Evolutionary conservation across 2,113 vertebrate species (phyloP), one percentile per base, ranked within the genome.

Genomic region (Prietella phreatophila): DNA sequence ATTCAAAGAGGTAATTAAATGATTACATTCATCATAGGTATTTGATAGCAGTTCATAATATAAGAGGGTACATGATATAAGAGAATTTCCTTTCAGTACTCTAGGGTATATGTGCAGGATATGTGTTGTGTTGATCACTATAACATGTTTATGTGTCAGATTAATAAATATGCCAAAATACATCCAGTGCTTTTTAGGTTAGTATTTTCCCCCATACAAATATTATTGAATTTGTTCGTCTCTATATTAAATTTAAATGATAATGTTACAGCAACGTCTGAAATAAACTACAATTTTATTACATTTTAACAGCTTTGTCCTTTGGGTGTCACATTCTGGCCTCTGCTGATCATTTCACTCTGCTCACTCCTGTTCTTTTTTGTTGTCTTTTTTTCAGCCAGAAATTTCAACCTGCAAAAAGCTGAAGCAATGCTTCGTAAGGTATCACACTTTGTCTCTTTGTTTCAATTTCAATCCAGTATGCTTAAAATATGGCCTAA

Each of bases 391-490:
- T 87, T 96, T 95, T 33, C 93, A 99, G 98, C 98, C 0, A 95
- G 98, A 92, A 95, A 94, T 93, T 99, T 99, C 25, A 96, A 97
- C 83, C 56, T 99, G 88, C 95, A 97, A 93, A 99, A 99, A 94
- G 94, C 98, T 0, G 98, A 99, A 91, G 95, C 93, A 1, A 99
- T 99, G 98, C 91, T 99, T 79, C 95, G 98, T 87, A 99, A 99
- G 98, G 98, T 99, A 95, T 94, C 2, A 13, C 53, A 58, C 1
- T 4, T 39, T 27, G 27, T 67, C 20, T 76, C 15, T 60, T 13
- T 87, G 47, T 82, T 58, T 56, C 17, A 15, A 17, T 82, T 22
- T 20, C 25, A 56, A 76, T 13, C 73, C 5, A 14, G 5, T 2
- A 47, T 42, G 36, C 15, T 47, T 50, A 50, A 10, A 50, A 10